Evolutionary conservation across 2,797 vertebrate species (phyloP), one percentile per base, ranked within the genome.

Genomic region (Crocidura indochinensis): DNA sequence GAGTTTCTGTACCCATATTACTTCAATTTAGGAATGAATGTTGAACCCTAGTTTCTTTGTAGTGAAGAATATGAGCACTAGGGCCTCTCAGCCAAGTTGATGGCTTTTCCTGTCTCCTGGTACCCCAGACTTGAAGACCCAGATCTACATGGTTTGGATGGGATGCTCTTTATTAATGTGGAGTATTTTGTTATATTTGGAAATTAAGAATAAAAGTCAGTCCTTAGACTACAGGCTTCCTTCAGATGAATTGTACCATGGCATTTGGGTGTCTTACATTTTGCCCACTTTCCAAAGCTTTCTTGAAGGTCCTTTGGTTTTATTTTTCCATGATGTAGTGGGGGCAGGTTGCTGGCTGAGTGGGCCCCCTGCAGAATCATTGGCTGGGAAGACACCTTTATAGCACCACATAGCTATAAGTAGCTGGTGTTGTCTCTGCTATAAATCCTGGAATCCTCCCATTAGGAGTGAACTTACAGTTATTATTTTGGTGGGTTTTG

Each of bases 71-170:
- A 47, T 7, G 44, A 47, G 44, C 27, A 14, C 4, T 1, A 64
- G 10, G 17, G 26, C 60, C 10, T 88, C 31, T 74, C 82, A 71
- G 75, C 24, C 46, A 26, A 68, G 67, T 75, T 7, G 14, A 26
- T 46, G 44, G 72, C 44, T 68, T 46, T 24, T 15, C 46, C 47
- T 78, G 31, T 46, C 67, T 91, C 56, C 1, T 3, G 29, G 74
- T 74, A 31, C 74, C 82, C 93, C 67, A 4, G 22, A 49, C 29
- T 56, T 3, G 29, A 51, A 84, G 83, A 22, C 62, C 24, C 49
- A 49, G 65, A n/a, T 77, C 22, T 92, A 92, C 86, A 74, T 85
- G 72, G 88, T 64, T 92, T 91, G 83, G 88, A 86, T 72, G 51
- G 46, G 31, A 7, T 0, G 0, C 8, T 10, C 56, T 77, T 86